Evolutionary conservation across 2,888 invertebrate genomes (phyloP).

Genomic region (Biston betularia): DNA sequence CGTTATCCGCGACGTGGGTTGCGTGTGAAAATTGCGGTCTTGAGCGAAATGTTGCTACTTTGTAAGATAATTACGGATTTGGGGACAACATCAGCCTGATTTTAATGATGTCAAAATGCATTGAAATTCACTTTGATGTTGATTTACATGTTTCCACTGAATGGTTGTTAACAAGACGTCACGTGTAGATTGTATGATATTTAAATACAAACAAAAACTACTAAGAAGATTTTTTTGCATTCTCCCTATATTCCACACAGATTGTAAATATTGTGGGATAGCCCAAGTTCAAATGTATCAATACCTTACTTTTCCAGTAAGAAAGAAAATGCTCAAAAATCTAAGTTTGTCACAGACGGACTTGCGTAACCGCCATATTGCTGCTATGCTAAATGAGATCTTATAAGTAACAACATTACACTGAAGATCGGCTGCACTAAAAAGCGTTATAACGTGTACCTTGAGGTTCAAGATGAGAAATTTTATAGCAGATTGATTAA

Average conservation of each 20-base stretch:
- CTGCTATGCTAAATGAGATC: no score
- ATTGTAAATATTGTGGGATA: neutral
- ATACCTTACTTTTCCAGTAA: no score
- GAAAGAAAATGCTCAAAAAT: no score
- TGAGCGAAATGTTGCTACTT: conserved; percentile 20
- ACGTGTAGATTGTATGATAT: neutral
- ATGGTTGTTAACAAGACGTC: neutral
- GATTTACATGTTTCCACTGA: neutral
- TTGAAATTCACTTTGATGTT: neutral
- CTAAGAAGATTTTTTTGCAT: no score
- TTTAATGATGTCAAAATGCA: conserved; percentile 17
- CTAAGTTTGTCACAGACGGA: no score
- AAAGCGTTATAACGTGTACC: neutral
- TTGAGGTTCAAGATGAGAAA: conserved; percentile 43
- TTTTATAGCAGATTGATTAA: conserved; percentile 48
- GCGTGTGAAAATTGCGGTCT: conserved; percentile 40
- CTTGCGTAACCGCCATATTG: no score
- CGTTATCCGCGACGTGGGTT: conserved; percentile 45
- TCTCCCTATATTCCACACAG: no score
- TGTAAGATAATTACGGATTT: conserved; percentile 19
- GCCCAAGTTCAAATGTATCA: no score
- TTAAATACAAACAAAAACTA: neutral
- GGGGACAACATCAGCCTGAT: conserved; percentile 7
- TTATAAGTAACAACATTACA: no score
- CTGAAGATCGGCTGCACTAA: no score